These are phyloP conservation scores for Cancer borealis DNA, from an alignment of 2,888 invertebrate genomes.

Conservation along the genomic window DNA sequence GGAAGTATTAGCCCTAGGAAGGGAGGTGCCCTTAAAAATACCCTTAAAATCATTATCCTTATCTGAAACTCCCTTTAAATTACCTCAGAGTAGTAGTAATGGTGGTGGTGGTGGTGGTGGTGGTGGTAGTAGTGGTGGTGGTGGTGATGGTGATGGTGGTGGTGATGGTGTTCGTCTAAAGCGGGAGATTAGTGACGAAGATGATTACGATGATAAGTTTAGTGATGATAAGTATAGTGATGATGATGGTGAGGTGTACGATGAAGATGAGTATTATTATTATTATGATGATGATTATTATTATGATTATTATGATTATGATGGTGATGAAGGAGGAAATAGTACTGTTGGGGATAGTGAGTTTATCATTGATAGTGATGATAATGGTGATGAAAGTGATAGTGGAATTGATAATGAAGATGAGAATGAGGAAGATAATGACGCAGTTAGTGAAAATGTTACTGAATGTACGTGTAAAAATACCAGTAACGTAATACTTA, in stretches of 20 bases:
- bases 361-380: neutral
- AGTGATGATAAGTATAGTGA: neutral
- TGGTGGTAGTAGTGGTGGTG: neutral
- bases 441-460: no score
- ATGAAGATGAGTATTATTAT: neutral
- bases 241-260: neutral
- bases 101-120: slow-evolving; percentile 29
- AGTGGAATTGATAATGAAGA: neutral
- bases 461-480: no score
- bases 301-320: neutral
- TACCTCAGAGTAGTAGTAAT: neutral
- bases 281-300: neutral
- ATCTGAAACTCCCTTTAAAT: neutral
- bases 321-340: neutral
- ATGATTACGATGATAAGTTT: slow-evolving; percentile 14
- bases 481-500: no score
- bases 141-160: slow-evolving; percentile 34
- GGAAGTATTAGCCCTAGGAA: neutral
- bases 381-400: neutral
- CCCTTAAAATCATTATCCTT: neutral
- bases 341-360: no score
- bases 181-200: neutral
- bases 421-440: neutral
- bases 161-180: neutral
- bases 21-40: no score